Conservation (phyloP, 2,113 vertebrate species). For the Barnardius zonarius region DNA sequence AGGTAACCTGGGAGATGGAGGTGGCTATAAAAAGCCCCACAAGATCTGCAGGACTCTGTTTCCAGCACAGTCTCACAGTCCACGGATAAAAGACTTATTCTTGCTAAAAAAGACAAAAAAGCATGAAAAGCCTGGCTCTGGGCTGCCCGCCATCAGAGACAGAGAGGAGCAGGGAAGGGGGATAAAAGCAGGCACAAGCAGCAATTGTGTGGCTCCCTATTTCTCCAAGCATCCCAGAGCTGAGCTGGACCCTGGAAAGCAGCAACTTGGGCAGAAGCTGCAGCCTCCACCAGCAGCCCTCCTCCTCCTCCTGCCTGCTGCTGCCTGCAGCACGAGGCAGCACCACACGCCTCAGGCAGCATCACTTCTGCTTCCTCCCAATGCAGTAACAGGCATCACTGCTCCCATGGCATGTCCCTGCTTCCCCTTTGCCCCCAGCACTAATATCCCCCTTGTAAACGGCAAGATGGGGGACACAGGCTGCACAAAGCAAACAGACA, state of each 20-base stretch:
- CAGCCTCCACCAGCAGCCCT: not conserved
- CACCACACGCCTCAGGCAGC: not conserved
- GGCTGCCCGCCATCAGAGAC: not conserved
- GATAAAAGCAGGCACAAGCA: not conserved
- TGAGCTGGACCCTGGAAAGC: not conserved
- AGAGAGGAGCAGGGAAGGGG: not conserved
- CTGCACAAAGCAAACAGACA: not conserved
- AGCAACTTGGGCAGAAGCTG: accelerated
- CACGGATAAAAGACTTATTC: conserved; percentile 37
- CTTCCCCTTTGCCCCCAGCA: accelerated
- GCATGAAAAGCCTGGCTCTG: conserved; percentile 1
- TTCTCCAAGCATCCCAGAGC: not conserved
- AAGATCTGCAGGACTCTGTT: conserved; percentile 6
- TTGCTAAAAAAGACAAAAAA: conserved; percentile 22
- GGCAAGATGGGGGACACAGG: not conserved
- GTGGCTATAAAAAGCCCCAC: not conserved
- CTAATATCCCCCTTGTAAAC: too few species aligned
- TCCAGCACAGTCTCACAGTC: not conserved
- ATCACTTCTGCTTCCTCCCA: not conserved
- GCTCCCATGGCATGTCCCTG: not conserved
- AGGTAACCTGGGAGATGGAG: not conserved
- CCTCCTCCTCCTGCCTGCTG: not conserved
- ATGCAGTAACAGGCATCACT: not conserved
- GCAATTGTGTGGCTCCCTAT: not conserved
- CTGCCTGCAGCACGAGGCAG: not conserved